Evolutionary conservation across 1,140 invertebrate species (phyloP).

Genomic region (Tribolium castaneum): DNA sequence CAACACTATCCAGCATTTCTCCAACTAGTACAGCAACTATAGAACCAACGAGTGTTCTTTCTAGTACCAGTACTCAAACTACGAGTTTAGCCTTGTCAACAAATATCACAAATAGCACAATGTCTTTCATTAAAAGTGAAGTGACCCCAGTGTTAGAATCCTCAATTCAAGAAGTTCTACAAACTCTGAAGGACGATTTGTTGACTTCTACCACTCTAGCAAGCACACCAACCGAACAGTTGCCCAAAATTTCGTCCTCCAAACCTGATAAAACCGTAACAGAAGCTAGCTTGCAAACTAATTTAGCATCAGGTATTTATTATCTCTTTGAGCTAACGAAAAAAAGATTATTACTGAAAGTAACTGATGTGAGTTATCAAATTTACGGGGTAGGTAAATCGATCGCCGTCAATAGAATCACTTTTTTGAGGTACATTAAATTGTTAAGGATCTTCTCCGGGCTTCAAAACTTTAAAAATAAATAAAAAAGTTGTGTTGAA

Average conservation of each 20-base stretch:
- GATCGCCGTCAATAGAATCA: no score
- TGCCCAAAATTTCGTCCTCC: slow-evolving; percentile 34
- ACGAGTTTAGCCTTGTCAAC: background rate
- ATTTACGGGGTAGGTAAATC: no score
- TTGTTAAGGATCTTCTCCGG: no score
- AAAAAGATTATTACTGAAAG: no score
- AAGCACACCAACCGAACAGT: slow-evolving; percentile 44
- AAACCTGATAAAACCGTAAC: slow-evolving; percentile 2
- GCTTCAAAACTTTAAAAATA: no score
- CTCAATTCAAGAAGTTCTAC: slow-evolving; percentile 56
- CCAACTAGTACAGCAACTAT: background rate
- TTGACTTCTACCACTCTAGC: slow-evolving; percentile 40
- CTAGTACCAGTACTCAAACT: background rate
- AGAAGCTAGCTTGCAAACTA: slow-evolving; percentile 27
- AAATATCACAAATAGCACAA: background rate
- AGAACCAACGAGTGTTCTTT: background rate
- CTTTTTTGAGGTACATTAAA: no score
- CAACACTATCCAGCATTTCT: background rate
- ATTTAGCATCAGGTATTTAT: background rate
- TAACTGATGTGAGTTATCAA: background rate
- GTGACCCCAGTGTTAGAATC: slow-evolving; percentile 53
- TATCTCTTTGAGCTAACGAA: background rate
- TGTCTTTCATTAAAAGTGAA: slow-evolving; percentile 22
- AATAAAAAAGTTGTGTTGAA: no score
- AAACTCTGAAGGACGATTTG: slow-evolving; percentile 50